Percentiles rank a stretch among this genome's conserved stretches.
Conservation (phyloP, 1,140 invertebrate genomes). For the Microplitis mediator region DNA sequence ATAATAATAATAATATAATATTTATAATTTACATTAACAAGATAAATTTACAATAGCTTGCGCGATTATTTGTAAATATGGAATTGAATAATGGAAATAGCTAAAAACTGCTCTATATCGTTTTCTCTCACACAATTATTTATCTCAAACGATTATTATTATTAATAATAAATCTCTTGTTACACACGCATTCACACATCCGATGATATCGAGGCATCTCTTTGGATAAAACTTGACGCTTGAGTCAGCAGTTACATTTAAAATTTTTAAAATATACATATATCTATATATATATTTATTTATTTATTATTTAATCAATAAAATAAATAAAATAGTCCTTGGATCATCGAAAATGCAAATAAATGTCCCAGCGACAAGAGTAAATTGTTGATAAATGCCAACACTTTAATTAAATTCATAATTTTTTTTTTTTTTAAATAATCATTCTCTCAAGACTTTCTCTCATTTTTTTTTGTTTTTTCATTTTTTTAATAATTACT, state of each 20-base stretch:
- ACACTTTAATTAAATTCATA: too few relatives aligned
- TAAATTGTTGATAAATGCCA: too few relatives aligned
- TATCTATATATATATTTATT: too few relatives aligned
- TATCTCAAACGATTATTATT: neutral
- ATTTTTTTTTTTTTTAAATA: neutral
- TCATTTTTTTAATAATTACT: neutral
- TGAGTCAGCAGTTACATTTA: neutral
- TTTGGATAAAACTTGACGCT: neutral
- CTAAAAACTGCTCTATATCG: too few relatives aligned
- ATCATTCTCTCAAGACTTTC: too few relatives aligned
- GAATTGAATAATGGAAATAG: conserved; percentile 6
- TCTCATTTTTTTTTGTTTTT: neutral
- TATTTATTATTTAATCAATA: too few relatives aligned
- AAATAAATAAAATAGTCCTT: too few relatives aligned
- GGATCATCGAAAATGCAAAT: too few relatives aligned
- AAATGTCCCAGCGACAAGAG: too few relatives aligned
- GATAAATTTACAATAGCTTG: conserved; percentile 11
- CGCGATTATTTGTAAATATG: conserved; percentile 20
- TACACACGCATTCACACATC: neutral
- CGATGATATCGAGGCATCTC: neutral
- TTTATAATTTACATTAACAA: conserved; percentile 11
- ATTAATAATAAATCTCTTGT: neutral
- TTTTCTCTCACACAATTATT: neutral
- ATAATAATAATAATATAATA: neutral
- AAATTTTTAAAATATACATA: neutral